Evolutionary conservation across 2,888 invertebrate species (phyloP).

Genomic region (Trichopoda pennipes): DNA sequence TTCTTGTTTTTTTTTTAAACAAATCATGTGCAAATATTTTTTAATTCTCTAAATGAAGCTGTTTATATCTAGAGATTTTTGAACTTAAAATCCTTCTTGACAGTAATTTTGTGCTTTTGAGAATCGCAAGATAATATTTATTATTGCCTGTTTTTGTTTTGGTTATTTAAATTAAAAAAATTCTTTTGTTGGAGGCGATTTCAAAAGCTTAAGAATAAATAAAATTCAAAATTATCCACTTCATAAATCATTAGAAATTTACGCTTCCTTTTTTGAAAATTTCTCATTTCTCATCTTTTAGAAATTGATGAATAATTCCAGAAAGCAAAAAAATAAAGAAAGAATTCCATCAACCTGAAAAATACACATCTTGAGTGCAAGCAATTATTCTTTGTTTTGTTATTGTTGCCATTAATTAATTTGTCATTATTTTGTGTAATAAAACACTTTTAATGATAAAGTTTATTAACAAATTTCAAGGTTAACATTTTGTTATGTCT

Average conservation of each 20-base stretch:
- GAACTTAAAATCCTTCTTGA: conserved; percentile 9
- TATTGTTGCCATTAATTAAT: conserved; percentile 26
- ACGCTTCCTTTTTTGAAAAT: no score
- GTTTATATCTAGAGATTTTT: conserved; percentile 1
- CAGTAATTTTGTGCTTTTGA: not conserved
- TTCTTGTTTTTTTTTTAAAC: conserved; percentile 4
- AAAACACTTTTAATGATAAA: conserved; percentile 7
- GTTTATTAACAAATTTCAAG: conserved; percentile 33
- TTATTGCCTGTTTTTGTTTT: not conserved
- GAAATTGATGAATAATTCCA: not conserved
- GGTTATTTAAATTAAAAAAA: not conserved
- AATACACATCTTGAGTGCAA: not conserved
- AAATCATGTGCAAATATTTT: not conserved
- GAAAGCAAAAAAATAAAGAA: not conserved
- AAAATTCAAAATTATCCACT: not conserved
- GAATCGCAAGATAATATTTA: not conserved
- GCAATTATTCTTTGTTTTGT: conserved; percentile 7
- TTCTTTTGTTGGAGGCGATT: not conserved
- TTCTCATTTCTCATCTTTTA: not conserved
- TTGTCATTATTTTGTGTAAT: conserved; percentile 33
- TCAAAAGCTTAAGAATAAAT: not conserved
- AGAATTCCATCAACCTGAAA: not conserved
- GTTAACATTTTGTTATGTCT: not conserved
- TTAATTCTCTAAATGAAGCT: conserved; percentile 1
- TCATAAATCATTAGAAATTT: conserved; percentile 14